A percentile compares a stretch with the other conserved stretches of the same genome.
Conservation (phyloP, 1,140 invertebrate genomes). For the Scaptomyza montana region DNA sequence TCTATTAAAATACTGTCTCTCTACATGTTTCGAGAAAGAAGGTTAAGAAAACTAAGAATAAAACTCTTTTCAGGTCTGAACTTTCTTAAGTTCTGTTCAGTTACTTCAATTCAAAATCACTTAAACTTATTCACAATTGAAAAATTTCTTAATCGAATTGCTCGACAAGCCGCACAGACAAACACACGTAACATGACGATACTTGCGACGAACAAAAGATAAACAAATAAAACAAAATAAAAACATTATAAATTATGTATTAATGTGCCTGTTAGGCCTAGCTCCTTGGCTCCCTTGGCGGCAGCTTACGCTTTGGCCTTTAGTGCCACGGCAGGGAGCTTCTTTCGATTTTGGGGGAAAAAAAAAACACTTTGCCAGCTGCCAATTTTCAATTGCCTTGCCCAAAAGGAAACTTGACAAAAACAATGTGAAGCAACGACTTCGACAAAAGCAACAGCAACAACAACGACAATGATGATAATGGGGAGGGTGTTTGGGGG, state of each 20-base stretch:
- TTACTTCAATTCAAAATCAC: slow-evolving; percentile 23
- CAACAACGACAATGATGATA: slow-evolving; percentile 45
- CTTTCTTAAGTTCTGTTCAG: neutral
- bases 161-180: slow-evolving; percentile 1
- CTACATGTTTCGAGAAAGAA: neutral
- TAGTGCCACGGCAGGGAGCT: slow-evolving; percentile 23
- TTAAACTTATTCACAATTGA: slow-evolving; percentile 12
- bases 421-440: slow-evolving; percentile 47
- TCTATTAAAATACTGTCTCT: neutral
- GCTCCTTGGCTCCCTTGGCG: slow-evolving; percentile 16
- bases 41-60: neutral
- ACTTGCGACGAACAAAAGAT: slow-evolving; percentile 18
- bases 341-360: slow-evolving; percentile 12
- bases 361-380: slow-evolving; percentile 64
- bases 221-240: slow-evolving; percentile 63
- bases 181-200: slow-evolving; percentile 26
- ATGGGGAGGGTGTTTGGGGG: too few relatives aligned
- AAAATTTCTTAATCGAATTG: slow-evolving; percentile 47
- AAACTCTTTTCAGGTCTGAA: too few relatives aligned
- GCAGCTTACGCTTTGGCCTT: slow-evolving; percentile 28
- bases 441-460: too few relatives aligned
- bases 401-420: slow-evolving; percentile 23
- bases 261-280: slow-evolving; percentile 75
- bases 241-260: slow-evolving; percentile 83
- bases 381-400: slow-evolving; percentile 78